Base-by-base conservation (phyloP, 2,113 vertebrate species). In the Alaudala cheleensis region DNA sequence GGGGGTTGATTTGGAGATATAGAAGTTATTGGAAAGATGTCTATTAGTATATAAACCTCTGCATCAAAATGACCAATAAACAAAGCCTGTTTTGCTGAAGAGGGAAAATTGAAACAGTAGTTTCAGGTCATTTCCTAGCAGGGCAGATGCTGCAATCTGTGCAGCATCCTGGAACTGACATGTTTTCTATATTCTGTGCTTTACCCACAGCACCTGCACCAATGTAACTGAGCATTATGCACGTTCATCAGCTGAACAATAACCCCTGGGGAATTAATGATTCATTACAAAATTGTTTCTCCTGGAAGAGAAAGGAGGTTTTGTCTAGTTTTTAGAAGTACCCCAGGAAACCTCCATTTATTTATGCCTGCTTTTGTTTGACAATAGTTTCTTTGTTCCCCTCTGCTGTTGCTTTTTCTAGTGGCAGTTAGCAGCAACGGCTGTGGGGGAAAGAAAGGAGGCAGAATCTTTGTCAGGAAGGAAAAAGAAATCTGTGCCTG, bases 351-450 rank as follows among this genome's bases (percentile, higher is more conserved):
- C 90, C 70, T 96, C 92, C 31, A 87, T 93, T 95, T 96, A 94
- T 94, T 98, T 90, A 82, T 95, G 96, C 92, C 94, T 83, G 18
- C 86, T 96, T 96, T 95, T 86, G 67, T 91, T 95, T 95, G 96
- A 98, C 92, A 97, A 80, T 85, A 83, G 86, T 93, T 95, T 90
- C 96, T 97, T 97, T 97, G 95, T 97, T 97, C 64, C 60, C 66
- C 73, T 93, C 61, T 90, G 93, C 72, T 70, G 70, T 93, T 95
- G 86, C 80, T 79, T 95, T 95, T 93, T 79, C 53, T 81, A 73
- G 81, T 74, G 88, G 95, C 95, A 91, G 96, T 96, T 90, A 96
- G 96, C 78, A 93, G 92, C 92, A 95, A 86, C 56, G 42, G 82
- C 73, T 81, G 19, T 45, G 65, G 83, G 65, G 76, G 70, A 80